Evolutionary conservation across 2,113 vertebrate genomes (phyloP), one percentile per base, ranked within the genome.

Genomic region (Antidorcas marsupialis): DNA sequence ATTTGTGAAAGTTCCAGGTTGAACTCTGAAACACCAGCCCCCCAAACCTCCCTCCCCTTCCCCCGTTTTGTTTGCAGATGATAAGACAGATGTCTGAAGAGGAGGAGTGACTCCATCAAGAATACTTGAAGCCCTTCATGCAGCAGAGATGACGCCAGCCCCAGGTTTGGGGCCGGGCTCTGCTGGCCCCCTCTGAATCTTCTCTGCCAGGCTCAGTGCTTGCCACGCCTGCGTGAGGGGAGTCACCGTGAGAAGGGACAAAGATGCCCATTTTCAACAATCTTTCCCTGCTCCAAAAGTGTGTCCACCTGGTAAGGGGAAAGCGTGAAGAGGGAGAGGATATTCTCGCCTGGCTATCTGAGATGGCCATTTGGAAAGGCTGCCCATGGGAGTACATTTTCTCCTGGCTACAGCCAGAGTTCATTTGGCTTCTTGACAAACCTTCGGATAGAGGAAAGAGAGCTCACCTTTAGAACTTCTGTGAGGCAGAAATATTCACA

Each of bases 291-390:
- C 21, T 45, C 64, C 23, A 2, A 71, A 43, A 12, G 25, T 47
- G 52, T 53, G 33, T 14, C 16, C 43, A 15, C 2, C 25, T 2
- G 2, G 0, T 5, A 14, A 14, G 74, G 21, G 17, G 15, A 39
- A 27, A 83, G 53, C 25, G 19, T 7, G 8, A 25, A 59, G 60
- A 55, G 5, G 57, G 36, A 67, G 21, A 59, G 9, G 10, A 2
- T 52, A 16, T 12, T 55, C 39, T 33, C 12, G 27, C 30, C 81
- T 79, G 74, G 50, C 33, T 82, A 6, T 62, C 21, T n/a, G 57
- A 57, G 84, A 90, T 27, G 25, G 33, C 13, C 45, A 36, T 23
- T 57, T 47, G 55, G 57, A 82, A 88, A 83, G 52, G 30, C 23
- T 36, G 67, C 39, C n/a, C 71, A 19, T 2, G 52, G 53, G 50